Conservation (phyloP, 2,888 invertebrate species). For the Esperia sulphurella region DNA sequence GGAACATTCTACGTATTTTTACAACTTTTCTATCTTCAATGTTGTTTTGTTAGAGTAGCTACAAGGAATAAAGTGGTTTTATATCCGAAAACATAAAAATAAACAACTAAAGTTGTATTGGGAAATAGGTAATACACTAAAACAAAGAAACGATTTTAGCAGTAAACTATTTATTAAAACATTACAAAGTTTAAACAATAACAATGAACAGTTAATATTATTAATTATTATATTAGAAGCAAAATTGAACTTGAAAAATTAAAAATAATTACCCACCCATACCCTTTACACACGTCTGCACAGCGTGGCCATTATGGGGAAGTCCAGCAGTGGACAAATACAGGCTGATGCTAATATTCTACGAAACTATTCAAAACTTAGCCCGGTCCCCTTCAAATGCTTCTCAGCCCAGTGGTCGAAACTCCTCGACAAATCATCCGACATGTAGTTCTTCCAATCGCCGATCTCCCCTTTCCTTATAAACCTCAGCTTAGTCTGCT, state of each 20-base stretch:
- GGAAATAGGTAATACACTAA: not conserved
- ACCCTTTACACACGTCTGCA: too few species aligned
- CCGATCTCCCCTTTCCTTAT: conserved; percentile 89
- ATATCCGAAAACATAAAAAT: too few species aligned
- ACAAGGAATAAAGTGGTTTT: too few species aligned
- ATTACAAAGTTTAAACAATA: not conserved
- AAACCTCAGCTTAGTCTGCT: conserved; percentile 79
- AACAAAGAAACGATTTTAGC: not conserved
- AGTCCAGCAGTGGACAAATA: too few species aligned
- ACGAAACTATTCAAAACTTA: conserved; percentile 75
- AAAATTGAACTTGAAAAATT: not conserved
- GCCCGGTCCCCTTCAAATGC: conserved; percentile 80
- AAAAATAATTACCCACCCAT: too few species aligned
- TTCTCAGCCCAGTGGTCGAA: conserved; percentile 86
- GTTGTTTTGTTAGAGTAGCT: too few species aligned
- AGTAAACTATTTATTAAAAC: conserved; percentile 2
- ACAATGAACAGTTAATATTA: not conserved
- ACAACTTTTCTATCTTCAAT: too few species aligned
- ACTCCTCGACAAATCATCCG: conserved; percentile 82
- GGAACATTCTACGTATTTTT: too few species aligned
- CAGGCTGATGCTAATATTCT: too few species aligned
- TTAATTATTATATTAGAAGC: not conserved
- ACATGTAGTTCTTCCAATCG: conserved; percentile 89
- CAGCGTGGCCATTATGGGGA: too few species aligned
- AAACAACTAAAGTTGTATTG: too few species aligned